Evolutionary conservation across 2,113 vertebrate species (phyloP).

Genomic region (Polypterus bichir): DNA sequence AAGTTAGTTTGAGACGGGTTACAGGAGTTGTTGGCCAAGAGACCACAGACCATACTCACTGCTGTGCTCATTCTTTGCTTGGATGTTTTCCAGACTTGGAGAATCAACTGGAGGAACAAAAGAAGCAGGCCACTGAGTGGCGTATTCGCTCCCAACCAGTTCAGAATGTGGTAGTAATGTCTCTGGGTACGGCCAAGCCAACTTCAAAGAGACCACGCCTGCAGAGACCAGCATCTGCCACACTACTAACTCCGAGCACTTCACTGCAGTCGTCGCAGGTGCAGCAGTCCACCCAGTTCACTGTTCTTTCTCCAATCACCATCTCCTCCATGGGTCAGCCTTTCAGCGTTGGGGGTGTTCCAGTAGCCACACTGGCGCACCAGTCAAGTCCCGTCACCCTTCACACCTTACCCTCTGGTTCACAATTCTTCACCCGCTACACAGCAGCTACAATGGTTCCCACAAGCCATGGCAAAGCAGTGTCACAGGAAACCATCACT

Average conservation of each 20-base stretch:
- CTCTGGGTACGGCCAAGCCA: conserved; percentile 50
- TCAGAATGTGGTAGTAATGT: conserved; percentile 66
- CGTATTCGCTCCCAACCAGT: conserved; percentile 62
- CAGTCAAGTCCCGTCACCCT: conserved; percentile 60
- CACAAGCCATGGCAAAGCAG: conserved; percentile 53
- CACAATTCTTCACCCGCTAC: conserved; percentile 75
- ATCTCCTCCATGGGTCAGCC: conserved; percentile 57
- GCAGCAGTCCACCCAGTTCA: conserved; percentile 58
- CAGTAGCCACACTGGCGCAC: conserved; percentile 62
- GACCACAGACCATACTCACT: no score
- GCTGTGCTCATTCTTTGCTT: neutral
- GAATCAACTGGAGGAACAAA: conserved; percentile 83
- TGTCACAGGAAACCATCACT: conserved; percentile 63
- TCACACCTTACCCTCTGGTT: conserved; percentile 64
- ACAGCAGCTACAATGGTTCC: conserved; percentile 59
- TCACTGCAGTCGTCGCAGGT: conserved; percentile 47
- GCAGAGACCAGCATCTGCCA: conserved; percentile 77
- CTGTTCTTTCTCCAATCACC: conserved; percentile 60
- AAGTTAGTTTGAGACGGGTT: no score
- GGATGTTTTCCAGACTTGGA: conserved; percentile 59
- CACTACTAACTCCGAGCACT: conserved; percentile 61
- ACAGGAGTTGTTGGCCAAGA: no score
- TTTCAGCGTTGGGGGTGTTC: conserved; percentile 66
- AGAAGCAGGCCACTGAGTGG: conserved; percentile 64
- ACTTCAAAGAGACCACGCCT: conserved; percentile 77